Evolutionary conservation across 1,140 invertebrate genomes (phyloP), one percentile per base, ranked within the genome.

Genomic region (Saccostrea glomerata): DNA sequence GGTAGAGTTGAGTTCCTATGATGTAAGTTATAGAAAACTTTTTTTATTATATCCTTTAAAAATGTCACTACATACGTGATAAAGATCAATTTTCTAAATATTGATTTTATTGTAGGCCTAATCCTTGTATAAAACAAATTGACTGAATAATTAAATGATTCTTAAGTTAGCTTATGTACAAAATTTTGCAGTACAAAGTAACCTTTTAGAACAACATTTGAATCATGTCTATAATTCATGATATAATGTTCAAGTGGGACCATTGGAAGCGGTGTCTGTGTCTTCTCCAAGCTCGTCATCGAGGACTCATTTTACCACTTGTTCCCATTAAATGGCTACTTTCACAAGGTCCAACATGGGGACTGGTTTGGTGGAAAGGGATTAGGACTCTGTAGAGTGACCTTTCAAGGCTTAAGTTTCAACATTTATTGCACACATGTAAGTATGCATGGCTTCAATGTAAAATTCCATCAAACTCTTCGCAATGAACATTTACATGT

Each of bases 361-460:
- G 98, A 99, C 94, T 99, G 98, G 98, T 99, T 99, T 95, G 98
- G 98, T 85, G 98, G 98, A 11, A 99, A 99, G 96, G 98, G 98
- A 60, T 97, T 99, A 85, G 98, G 98, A 15, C 94, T 99, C n/a
- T 98, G 97, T 92, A 96, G 96, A 92, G 96, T 99, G 13, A 95
- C 96, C 23, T 94, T 96, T 87, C 95, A 96, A 25, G 96, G 97
- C 88, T 95, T 97, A 86, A 96, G 96, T 84, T 95, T 99, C 30
- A 97, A 98, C 95, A 94, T 99, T 89, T 99, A 99, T 95, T 97
- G 97, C 89, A 97, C 98, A 91, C 98, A 99, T 97, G 98, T 98
- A 96, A 97, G 97, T 93, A 25, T 47, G 58, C 36, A 70, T 60
- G 30, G 13, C 5, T 23, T 23, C 13, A 20, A 25, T 20, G 13